Evolutionary conservation across 2,888 invertebrate species (phyloP), one percentile per base, ranked within the genome.

Genomic region (Ichneumon xanthorius): DNA sequence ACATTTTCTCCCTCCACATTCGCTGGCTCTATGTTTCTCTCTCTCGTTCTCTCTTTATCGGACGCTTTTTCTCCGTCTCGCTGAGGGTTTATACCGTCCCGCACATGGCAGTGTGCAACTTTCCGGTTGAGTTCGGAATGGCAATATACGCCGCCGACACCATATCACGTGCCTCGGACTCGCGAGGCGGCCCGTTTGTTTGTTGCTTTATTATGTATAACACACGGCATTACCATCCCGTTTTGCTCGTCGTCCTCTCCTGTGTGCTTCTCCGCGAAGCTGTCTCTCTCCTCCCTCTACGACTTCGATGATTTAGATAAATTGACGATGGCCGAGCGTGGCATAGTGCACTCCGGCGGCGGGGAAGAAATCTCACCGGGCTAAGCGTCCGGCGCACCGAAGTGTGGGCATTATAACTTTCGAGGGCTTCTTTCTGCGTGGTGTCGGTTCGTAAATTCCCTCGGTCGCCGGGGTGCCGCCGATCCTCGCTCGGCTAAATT

Each of bases 291-390:
- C 67, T 22, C 45, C 58, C 33, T n/a, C 33, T n/a, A 37, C 26
- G 78, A 37, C 78, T 70, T 63, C 89, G 89, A 90, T 90, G 90
- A 91, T 90, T 92, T 91, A 90, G 89, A 91, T 89, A 89, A 91
- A 91, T 90, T 89, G 89, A 89, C 88, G 89, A 82, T 83, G 80
- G 67, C 73, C 77, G 76, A 80, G 80, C 67, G 75, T 82, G 83
- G 80, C 58, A 58, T 22, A 58, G 58, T 11, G 55, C 55, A 71
- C 82, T 53, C 55, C 58, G 61, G 50, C n/a, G 7, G n/a, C 22
- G 55, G 55, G 53, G 55, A 55, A 33, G 55, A 67, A 77, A 55
- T 45, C 55, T 55, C 77, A 4, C 1, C 19, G 37, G 19, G 37
- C 40, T 53, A 19, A 11, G 16, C 16, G 22, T 19, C 37, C 65